Conservation (phyloP, 30 jellyfish, hydroid and myxozoan genomes). For the Mastigias papua region DNA sequence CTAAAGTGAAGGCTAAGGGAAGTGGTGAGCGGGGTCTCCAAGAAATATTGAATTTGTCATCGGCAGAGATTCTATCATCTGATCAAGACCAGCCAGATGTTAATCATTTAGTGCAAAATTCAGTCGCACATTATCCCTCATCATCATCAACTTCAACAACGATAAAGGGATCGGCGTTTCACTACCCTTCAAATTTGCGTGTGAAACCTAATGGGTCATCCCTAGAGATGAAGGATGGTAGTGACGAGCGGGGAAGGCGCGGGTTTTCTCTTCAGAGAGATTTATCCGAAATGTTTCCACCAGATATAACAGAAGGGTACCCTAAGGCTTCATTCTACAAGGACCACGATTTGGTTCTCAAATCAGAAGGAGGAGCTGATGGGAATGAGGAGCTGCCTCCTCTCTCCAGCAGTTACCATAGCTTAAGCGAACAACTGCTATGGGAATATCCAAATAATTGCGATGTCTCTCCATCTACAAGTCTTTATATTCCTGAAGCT, state of each 20-base stretch:
- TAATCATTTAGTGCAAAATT: background rate
- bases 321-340: conserved; percentile 49
- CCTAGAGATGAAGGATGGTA: background rate
- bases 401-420: conserved; percentile 35
- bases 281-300: conserved; percentile 58
- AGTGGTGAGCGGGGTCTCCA: conserved; percentile 43
- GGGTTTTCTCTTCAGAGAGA: conserved; percentile 56
- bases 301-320: conserved; percentile 46
- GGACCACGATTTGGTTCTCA: conserved; percentile 42
- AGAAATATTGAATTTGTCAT: conserved; percentile 68
- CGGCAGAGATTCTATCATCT: conserved; percentile 79
- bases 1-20: conserved; percentile 63
- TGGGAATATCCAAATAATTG: conserved; percentile 82
- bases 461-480: conserved; percentile 85
- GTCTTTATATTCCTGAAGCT: conserved; percentile 69
- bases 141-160: conserved; percentile 16
- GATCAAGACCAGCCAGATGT: conserved; percentile 42
- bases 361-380: conserved; percentile 26
- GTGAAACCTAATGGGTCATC: conserved; percentile 20
- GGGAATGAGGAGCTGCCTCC: conserved; percentile 45
- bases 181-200: conserved; percentile 60
- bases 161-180: conserved; percentile 37
- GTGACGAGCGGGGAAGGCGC: conserved; percentile 43
- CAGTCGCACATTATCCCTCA: conserved; percentile 16
- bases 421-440: conserved; percentile 66